phyloP scores from a whole-genome alignment of 2,888 invertebrate species.

The Ashinkailepas kermadecensis region DNA sequence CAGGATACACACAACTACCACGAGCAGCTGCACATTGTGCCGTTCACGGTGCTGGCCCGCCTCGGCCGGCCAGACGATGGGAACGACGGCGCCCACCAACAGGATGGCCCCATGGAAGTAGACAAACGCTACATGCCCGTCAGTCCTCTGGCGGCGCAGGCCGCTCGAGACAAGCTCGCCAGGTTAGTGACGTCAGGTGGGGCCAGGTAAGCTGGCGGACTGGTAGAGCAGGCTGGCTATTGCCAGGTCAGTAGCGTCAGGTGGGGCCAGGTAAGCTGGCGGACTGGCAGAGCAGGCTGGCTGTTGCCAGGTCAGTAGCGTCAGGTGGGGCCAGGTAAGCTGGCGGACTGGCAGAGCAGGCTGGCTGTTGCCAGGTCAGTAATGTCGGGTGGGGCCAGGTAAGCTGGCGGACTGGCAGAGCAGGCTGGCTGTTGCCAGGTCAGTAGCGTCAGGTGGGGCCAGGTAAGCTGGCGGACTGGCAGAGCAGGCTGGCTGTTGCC shows the following conservation, averaged over 20 bases:
- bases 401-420: neutral
- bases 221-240: too few relatives aligned
- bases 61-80: neutral
- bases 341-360: too few relatives aligned
- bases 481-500: neutral
- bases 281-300: neutral
- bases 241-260: too few relatives aligned
- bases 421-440: neutral
- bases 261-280: too few relatives aligned
- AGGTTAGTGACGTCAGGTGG: neutral
- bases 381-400: too few relatives aligned
- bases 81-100: neutral
- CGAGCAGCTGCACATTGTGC: slow-evolving; percentile 21
- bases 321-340: too few relatives aligned
- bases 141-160: neutral
- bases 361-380: too few relatives aligned
- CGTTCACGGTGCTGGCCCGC: slow-evolving; percentile 12
- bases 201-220: too few relatives aligned
- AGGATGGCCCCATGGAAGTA: neutral
- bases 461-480: too few relatives aligned
- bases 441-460: neutral
- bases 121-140: neutral
- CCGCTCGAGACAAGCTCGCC: neutral
- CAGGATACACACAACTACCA: slow-evolving; percentile 6
- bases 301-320: neutral